Conservation (phyloP, 2,113 vertebrate genomes). For the Lipophrys pholis region DNA sequence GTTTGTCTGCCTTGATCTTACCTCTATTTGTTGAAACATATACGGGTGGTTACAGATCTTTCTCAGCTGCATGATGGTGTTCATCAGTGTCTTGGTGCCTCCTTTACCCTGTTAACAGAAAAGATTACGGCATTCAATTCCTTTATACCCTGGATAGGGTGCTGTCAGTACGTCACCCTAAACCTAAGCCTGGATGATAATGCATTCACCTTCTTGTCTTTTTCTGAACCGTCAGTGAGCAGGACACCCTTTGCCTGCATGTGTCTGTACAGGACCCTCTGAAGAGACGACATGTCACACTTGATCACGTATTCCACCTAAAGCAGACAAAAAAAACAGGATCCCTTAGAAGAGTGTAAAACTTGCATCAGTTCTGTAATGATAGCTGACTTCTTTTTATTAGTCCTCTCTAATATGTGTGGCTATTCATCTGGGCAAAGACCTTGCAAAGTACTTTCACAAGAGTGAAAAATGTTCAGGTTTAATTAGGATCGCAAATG, state of each 20-base stretch:
- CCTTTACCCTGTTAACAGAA: constrained; percentile 89
- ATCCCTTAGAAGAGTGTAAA: not conserved
- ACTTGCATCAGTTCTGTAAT: not conserved
- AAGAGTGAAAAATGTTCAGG: too few relatives aligned
- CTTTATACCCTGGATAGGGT: not conserved
- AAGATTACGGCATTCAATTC: not conserved
- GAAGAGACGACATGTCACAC: constrained; percentile 96
- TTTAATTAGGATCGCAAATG: too few relatives aligned
- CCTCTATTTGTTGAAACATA: constrained; percentile 99
- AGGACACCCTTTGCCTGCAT: constrained; percentile 98
- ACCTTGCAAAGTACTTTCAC: too few relatives aligned
- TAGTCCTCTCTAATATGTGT: too few relatives aligned
- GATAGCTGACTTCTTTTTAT: too few relatives aligned
- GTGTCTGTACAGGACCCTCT: constrained; percentile 94
- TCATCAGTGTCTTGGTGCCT: constrained; percentile 97
- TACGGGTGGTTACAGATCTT: constrained; percentile 99
- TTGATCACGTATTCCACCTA: constrained; percentile 98
- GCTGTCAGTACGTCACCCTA: not conserved
- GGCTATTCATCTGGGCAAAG: too few relatives aligned
- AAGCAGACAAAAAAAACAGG: constrained; percentile 3
- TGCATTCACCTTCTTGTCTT: constrained; percentile 93
- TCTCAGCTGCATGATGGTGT: constrained; percentile 98
- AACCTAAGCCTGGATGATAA: not conserved
- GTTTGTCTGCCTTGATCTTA: constrained; percentile 48
- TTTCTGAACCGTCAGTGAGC: constrained; percentile 95